Evolutionary conservation across 2,113 vertebrate genomes (phyloP).

Genomic region (Ptychochromis oligacanthus): DNA sequence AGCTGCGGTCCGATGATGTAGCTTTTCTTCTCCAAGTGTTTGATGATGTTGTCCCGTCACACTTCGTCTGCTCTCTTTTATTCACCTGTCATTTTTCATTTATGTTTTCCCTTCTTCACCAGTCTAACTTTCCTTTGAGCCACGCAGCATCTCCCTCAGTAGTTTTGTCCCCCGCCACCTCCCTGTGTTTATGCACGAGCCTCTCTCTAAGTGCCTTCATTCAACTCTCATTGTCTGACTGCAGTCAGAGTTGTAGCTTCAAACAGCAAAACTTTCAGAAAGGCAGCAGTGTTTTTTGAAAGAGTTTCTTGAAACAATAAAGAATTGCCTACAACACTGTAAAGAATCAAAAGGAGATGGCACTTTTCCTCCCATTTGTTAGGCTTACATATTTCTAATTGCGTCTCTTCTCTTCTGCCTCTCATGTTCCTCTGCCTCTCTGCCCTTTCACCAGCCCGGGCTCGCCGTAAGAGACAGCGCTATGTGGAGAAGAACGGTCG

Average conservation of each 20-base stretch:
- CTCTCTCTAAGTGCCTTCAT: conserved; percentile 8
- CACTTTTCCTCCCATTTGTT: background rate
- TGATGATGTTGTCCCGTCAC: conserved; percentile 26
- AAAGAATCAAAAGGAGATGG: background rate
- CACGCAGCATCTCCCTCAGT: background rate
- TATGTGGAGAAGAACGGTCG: conserved; percentile 97
- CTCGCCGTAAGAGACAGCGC: conserved; percentile 85
- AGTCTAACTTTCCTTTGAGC: conserved; percentile 25
- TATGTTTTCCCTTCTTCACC: conserved; percentile 10
- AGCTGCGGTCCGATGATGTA: background rate
- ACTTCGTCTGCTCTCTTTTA: conserved; percentile 23
- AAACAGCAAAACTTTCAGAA: conserved; percentile 13
- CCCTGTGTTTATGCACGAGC: conserved; percentile 18
- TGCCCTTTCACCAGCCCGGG: conserved; percentile 57
- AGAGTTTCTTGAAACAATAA: background rate
- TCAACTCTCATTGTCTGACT: background rate
- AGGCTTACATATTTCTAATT: background rate
- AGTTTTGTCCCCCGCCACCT: conserved; percentile 24
- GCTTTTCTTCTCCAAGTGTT: conserved; percentile 4
- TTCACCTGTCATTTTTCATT: conserved; percentile 53
- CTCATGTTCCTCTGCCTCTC: background rate
- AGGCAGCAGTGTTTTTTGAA: background rate
- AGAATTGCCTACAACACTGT: background rate
- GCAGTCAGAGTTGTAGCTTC: conserved; percentile 20
- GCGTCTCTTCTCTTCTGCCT: background rate